Percentiles rank a stretch among this genome's conserved stretches.
phyloP scores from a whole-genome alignment of 2,113 vertebrate species.

The Phainopepla nitens region DNA sequence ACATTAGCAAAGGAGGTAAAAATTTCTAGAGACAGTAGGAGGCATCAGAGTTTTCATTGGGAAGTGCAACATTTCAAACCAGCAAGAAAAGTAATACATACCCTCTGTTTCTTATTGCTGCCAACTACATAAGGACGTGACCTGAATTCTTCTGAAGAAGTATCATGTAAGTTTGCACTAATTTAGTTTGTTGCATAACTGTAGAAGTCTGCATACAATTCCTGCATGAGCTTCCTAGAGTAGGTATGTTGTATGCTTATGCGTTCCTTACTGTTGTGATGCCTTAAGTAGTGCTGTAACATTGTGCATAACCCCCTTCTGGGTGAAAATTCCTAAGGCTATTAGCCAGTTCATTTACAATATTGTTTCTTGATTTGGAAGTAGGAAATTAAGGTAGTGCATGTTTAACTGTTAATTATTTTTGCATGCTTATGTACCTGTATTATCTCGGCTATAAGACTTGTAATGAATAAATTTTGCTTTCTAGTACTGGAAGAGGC shows the following conservation, averaged over 20 bases:
- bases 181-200: not conserved
- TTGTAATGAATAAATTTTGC: not conserved
- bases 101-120: constrained; percentile 34
- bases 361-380: not conserved
- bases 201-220: not conserved
- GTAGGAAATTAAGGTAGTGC: not conserved
- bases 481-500: not conserved
- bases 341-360: not conserved
- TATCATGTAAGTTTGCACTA: constrained; percentile 71
- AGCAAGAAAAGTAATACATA: not conserved
- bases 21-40: not conserved
- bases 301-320: accelerated
- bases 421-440: not conserved
- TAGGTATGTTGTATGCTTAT: not conserved
- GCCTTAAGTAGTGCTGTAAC: not conserved
- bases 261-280: accelerated
- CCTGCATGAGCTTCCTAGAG: not conserved
- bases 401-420: not conserved
- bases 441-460: not conserved
- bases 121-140: constrained; percentile 71
- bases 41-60: not conserved
- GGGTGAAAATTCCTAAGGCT: not conserved
- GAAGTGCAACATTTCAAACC: not conserved
- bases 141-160: constrained; percentile 68
- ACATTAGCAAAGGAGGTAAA: not conserved